Evolutionary conservation across 2,113 vertebrate genomes (phyloP).

Genomic region (Telmatochromis bifrenatus): DNA sequence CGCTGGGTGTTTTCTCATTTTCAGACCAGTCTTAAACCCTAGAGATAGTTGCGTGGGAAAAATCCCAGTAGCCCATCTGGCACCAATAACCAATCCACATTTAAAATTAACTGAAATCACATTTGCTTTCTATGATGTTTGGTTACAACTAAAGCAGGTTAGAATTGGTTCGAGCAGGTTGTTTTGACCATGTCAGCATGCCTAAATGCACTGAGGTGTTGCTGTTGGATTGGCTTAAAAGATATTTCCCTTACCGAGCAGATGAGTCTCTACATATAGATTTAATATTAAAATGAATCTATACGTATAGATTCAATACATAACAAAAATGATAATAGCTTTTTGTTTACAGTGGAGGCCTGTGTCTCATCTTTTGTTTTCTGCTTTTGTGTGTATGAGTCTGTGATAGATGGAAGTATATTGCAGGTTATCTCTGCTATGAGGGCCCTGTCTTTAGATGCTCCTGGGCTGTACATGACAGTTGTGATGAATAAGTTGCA

Average conservation of each 20-base stretch:
- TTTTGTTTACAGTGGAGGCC: neutral
- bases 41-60: neutral
- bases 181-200: neutral
- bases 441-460: constrained; percentile 28
- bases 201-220: fast-evolving
- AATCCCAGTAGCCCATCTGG: neutral
- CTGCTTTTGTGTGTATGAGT: neutral
- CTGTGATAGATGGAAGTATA: constrained; percentile 15
- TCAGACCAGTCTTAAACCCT: neutral
- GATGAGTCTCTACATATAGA: neutral
- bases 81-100: neutral
- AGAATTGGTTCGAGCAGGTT: neutral
- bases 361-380: neutral
- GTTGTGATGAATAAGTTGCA: constrained; percentile 45
- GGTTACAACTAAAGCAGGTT: neutral
- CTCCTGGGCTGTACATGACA: constrained; percentile 44
- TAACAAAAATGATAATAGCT: neutral
- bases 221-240: neutral
- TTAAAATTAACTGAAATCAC: neutral
- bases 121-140: neutral
- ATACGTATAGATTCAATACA: neutral
- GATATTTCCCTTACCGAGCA: neutral
- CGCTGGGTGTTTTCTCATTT: neutral
- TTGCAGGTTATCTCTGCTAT: constrained; percentile 45
- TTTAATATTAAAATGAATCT: neutral